Evolutionary conservation across 2,113 vertebrate species (phyloP), one percentile per base, ranked within the genome.

Genomic region (Clarias magur): DNA sequence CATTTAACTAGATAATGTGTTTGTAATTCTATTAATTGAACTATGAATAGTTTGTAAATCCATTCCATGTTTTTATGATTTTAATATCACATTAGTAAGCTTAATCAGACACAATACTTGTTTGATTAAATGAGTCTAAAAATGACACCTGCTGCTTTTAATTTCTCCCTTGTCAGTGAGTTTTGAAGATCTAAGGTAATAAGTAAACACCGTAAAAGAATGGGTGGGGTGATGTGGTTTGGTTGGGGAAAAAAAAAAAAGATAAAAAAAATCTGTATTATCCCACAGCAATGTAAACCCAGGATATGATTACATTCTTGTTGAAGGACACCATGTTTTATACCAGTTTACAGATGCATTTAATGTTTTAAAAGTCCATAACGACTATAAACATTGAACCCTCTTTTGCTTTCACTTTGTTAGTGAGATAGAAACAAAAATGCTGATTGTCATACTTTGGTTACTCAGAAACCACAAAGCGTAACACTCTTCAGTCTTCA

Each of bases 331-430:
- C 13, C 12, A 27, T 13, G 1, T 3, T 15, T 1, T 78, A n/a
- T 56, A 27, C 3, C 15, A 56, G 53, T 56, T 79, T 27, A 56
- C 30, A 57, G n/a, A 19, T 30, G 53, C 25, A 17, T 59, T 42
- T 60, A 60, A 34, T 34, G 3, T 60, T 30, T 57, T 11, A 54
- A 78, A 78, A 13, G 0, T 27, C 13, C 0, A 59, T 21, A 3
- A 0, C 56, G 19, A 19, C 79, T 80, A 13, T 60, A 80, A 60
- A 38, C 56, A 10, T 34, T 38, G 0, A 80, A 5, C 16, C 6
- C 7, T 19, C 25, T 80, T 81, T 81, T 15, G 25, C 79, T 81
- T 81, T 81, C 79, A 62, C 57, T 81, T 62, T 25, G 54, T 16
- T 11, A 17, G 57, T 38, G 62, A 42, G 12, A 62, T 4, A 21